Base-by-base conservation (phyloP, 2,113 vertebrate genomes). In the Ptychochromis oligacanthus region DNA sequence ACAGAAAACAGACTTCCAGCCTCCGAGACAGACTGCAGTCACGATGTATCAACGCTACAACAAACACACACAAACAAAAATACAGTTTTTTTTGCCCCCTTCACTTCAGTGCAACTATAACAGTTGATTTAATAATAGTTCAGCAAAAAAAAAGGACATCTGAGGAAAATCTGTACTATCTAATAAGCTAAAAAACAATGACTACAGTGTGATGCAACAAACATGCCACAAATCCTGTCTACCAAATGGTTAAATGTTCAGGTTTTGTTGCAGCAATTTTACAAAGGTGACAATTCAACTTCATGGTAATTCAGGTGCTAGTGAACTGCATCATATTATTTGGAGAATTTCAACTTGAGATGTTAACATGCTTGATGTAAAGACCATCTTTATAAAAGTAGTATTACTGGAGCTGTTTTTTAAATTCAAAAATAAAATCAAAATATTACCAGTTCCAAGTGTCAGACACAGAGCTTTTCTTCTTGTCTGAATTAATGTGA, bases 401-500 rank as follows among this genome's bases (percentile, higher is more conserved):
- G 43, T 8, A 31, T 72, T 72, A 72, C 4, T 72, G 43, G 65
- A 0, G 17, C 17, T 49, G 46, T 18, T 52, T 52, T 52, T 52
- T 49, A 17, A 13, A 18, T 52, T 52, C 13, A 46, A 46, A 18
- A 72, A 52, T 6, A 13, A 72, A 3, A 17, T 2, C 1, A 52
- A 67, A 72, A 14, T 1, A 18, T 31, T 20, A 31, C 43, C 17
- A 31, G 65, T 20, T 31, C 9, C 28, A 72, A 52, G 24, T 52
- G 65, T 46, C 40, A 80, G 31, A 65, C 2, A 10, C 31, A 75
- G n/a, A 64, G 49, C 11, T 49, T 15, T 64, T 49, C 64, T 75
- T 18, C 77, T 82, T 18, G 34, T 84, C 81, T 77, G 79, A 88
- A 84, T 79, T 46, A 61, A 82, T 70, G 15, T 40, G 84, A 86